Percentiles rank a stretch among this genome's conserved stretches.
phyloP scores from a whole-genome alignment of 2,113 vertebrate genomes.

The Scopus umbretta region DNA sequence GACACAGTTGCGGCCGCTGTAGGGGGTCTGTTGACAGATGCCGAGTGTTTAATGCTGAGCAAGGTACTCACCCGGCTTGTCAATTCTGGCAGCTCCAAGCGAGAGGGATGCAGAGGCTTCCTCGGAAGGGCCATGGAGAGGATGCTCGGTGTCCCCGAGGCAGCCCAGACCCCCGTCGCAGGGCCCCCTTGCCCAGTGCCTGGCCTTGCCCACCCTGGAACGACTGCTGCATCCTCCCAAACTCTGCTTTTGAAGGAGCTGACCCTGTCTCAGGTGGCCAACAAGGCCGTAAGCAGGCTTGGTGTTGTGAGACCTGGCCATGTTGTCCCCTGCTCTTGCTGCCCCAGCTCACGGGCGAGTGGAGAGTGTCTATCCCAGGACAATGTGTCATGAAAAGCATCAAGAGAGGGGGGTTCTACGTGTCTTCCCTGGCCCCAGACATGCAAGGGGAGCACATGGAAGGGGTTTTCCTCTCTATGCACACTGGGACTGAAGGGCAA shows the following conservation, averaged over 20 bases:
- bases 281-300: rapidly evolving
- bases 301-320: background rate
- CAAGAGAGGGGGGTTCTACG: background rate
- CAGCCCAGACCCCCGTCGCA: background rate
- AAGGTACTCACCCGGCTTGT: background rate
- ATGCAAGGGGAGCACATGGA: background rate
- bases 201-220: background rate
- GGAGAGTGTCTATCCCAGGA: background rate
- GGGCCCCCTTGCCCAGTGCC: background rate
- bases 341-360: background rate
- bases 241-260: background rate
- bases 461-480: background rate
- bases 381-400: rapidly evolving
- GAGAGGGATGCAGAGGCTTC: background rate
- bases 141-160: background rate
- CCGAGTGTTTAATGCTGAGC: background rate
- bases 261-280: background rate
- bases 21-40: conserved; percentile 12
- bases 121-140: background rate
- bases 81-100: background rate
- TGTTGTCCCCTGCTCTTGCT: background rate
- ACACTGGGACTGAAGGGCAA: background rate
- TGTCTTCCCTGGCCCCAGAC: background rate
- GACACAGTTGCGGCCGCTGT: background rate
- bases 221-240: background rate